phyloP scores from a whole-genome alignment of 2,797 vertebrate species.

The Enteromius mattozi region DNA sequence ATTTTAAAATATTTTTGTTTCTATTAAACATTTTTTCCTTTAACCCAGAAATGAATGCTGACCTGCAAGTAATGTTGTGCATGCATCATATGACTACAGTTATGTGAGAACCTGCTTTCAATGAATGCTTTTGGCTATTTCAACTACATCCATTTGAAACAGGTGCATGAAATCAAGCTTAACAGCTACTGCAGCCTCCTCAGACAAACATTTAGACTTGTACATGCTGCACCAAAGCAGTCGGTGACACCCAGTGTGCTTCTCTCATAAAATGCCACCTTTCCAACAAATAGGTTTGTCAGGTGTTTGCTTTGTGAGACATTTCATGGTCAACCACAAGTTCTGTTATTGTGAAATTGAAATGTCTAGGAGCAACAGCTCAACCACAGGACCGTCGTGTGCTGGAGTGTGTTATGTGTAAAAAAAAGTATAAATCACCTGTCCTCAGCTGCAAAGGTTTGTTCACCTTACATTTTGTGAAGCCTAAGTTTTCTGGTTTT shows the following conservation, averaged over 20 bases:
- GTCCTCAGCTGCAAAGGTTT: neutral
- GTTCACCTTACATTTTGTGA: neutral
- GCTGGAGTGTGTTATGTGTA: neutral
- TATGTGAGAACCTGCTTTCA: slow-evolving; percentile 1
- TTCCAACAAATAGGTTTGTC: slow-evolving; percentile 16
- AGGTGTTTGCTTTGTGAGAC: neutral
- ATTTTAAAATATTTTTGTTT: neutral
- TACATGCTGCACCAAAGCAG: neutral
- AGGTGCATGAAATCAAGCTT: slow-evolving; percentile 13
- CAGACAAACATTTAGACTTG: neutral
- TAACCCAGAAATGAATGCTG: neutral
- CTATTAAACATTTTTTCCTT: neutral
- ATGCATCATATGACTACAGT: neutral
- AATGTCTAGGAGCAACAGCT: slow-evolving; percentile 14
- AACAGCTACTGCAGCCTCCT: neutral
- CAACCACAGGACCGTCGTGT: neutral
- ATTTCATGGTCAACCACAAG: slow-evolving; percentile 1
- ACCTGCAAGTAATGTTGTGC: neutral
- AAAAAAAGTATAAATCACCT: neutral
- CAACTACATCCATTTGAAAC: neutral
- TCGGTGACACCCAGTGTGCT: neutral
- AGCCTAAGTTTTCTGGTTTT: neutral
- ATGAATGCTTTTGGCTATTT: neutral
- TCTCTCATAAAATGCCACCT: neutral
- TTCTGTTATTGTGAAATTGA: slow-evolving; percentile 11